Conservation (phyloP, 2,888 invertebrate species). For the Drosophila siamana region DNA sequence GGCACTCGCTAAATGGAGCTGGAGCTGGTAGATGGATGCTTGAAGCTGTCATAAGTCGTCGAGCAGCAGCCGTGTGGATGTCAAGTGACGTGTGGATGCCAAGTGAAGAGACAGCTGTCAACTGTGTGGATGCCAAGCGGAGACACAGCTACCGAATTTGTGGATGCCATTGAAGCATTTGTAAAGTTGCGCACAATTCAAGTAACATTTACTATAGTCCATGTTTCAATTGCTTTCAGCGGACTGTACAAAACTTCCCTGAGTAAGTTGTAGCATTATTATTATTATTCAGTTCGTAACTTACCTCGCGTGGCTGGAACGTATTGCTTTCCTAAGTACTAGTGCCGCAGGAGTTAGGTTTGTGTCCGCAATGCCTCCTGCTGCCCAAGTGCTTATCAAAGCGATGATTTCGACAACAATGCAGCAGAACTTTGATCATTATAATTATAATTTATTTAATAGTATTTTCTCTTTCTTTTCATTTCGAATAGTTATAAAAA, state of each 20-base stretch:
- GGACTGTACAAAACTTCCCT: not conserved
- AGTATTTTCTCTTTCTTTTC: slow-evolving; percentile 53
- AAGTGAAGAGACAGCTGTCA: slow-evolving; percentile 22
- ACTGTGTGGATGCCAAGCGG: not conserved
- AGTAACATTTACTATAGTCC: not conserved
- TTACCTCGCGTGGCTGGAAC: slow-evolving; percentile 14
- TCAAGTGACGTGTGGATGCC: slow-evolving; percentile 35
- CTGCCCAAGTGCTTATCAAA: slow-evolving; percentile 86
- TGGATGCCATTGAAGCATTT: not conserved
- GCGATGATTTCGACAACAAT: slow-evolving; percentile 85
- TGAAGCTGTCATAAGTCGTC: slow-evolving; percentile 54
- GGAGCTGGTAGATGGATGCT: not conserved
- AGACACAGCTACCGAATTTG: not conserved
- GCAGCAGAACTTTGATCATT: slow-evolving; percentile 34
- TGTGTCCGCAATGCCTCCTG: slow-evolving; percentile 84
- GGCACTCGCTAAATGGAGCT: slow-evolving; percentile 16
- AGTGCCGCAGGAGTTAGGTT: slow-evolving; percentile 86
- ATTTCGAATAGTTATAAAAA: slow-evolving; percentile 74
- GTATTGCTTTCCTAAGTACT: slow-evolving; percentile 86
- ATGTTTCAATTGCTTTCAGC: not conserved
- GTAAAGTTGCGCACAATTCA: too few relatives aligned
- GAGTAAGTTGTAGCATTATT: not conserved
- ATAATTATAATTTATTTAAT: slow-evolving; percentile 61
- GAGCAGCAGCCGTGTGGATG: not conserved
- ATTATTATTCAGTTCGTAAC: not conserved